phyloP scores from a whole-genome alignment of 2,797 vertebrate species.

The Onychomys leucogaster region DNA sequence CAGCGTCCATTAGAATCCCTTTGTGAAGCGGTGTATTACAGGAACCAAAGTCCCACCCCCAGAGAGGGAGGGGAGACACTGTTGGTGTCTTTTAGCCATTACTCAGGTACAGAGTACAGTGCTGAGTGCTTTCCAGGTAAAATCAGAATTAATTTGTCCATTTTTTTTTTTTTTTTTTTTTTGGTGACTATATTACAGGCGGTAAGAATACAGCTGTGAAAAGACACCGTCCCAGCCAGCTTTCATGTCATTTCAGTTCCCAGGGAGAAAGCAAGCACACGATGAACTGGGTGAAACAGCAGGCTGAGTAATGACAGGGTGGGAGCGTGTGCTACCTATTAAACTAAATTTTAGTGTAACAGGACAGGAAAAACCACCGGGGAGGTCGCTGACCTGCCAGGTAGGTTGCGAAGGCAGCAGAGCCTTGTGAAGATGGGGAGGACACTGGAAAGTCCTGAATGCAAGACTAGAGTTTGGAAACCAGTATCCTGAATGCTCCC shows the following conservation, averaged over 20 bases:
- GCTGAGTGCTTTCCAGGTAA: constrained; percentile 42
- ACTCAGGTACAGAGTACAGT: background rate
- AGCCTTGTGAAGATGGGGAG: background rate
- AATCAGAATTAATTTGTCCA: constrained; percentile 43
- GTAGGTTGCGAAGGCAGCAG: background rate
- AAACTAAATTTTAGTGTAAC: background rate
- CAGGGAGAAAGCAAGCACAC: background rate
- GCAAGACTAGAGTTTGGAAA: background rate
- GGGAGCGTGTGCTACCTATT: no score
- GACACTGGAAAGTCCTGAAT: background rate
- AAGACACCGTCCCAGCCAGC: constrained; percentile 32
- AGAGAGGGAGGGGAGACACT: background rate
- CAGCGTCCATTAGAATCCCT: constrained; percentile 21
- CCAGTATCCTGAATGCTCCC: background rate
- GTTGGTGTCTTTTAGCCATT: background rate
- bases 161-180: constrained; percentile 33
- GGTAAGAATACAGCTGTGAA: background rate
- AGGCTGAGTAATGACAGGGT: background rate
- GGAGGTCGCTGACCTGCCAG: background rate
- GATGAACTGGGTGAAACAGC: background rate
- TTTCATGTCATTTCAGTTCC: background rate
- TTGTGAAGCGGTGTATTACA: constrained; percentile 14
- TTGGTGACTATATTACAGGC: background rate
- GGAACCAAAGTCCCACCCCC: background rate
- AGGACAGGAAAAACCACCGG: background rate